Base-by-base conservation (phyloP, 2,113 vertebrate species). In the Girardinichthys multiradiatus region DNA sequence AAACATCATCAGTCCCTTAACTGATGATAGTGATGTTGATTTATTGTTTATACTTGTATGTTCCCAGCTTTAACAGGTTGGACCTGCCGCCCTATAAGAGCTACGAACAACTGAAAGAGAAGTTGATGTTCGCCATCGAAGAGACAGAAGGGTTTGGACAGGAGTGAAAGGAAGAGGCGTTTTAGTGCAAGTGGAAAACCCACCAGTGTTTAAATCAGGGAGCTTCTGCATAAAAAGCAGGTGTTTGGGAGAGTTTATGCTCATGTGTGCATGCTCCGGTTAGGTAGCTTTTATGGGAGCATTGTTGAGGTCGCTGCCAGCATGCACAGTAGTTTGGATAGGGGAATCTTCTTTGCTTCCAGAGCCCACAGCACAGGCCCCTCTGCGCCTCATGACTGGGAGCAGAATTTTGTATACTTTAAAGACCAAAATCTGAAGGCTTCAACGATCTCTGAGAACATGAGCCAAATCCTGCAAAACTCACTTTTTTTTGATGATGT, bases 141-240 rank as follows among this genome's bases (percentile, higher is more conserved):
- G 98, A 99, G 93, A 99, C 98, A 0, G 98, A 99, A 92, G 98
- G 98, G 75, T 99, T 99, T 76, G 98, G 98, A 27, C 98, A 99
- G 92, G 98, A 99, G 66, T 99, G 85, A 93, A 35, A 57, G 54
- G 4, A 33, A 39, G 24, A 17, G 29, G 7, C 17, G 30, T 33
- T 45, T 0, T 33, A 59, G 28, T 0, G 3, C 42, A 4, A 59
- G 26, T 67, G 60, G 45, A 69, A 59, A 54, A 29, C 57, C 28
- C 30, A 64, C 67, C 61, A 73, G 64, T 81, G 72, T 87, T 87
- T 29, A 78, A 82, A 80, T 90, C 88, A 84, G 88, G 87, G 87
- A 87, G 80, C 63, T 59, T 78, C 70, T 76, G 63, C 42, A 45
- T 15, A 45, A 45, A 5, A 15, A 45, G 42, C 17, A 45, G 42